Evolutionary conservation across 2,888 invertebrate species (phyloP), one percentile per base, ranked within the genome.

Genomic region (Drosophila colorata): DNA sequence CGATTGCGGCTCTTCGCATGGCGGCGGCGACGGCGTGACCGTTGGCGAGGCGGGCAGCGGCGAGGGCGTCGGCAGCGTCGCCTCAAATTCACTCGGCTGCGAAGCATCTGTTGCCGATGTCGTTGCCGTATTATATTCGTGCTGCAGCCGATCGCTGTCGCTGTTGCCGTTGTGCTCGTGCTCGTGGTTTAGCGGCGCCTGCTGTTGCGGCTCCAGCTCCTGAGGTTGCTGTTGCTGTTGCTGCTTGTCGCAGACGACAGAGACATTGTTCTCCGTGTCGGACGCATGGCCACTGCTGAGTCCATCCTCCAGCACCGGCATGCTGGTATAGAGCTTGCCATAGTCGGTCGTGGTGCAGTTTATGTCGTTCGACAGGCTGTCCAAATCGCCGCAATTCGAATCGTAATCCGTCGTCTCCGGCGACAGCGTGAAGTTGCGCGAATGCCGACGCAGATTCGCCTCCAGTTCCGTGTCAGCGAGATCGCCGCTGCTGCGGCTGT

Each of bases 291-390:
- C 98, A 57, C 98, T 98, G 4, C 98, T 98, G 61, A 98, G 93
- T 0, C 98, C 98, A 92, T 98, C 98, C 91, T 98, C 98, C 40
- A 98, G 94, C 16, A 97, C 96, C 0, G 98, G 98, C 96, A 98
- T 96, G 86, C 95, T 95, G 28, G 95, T 95, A 92, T 94, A 96
- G 91, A 95, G 93, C 91, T 94, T 94, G 46, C 94, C 94, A 80
- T 94, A 94, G 83, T 94, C 94, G 46, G 94, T 94, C 48, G 91
- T 89, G 16, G 71, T 53, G 70, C 91, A 91, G 77, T 92, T 92
- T 4, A 92, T 91, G 63, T 92, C 92, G 74, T 92, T 92, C 40
- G 92, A 92, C 38, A 92, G 78, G 90, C 97, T 98, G 91, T 97
- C 97, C 86, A 97, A 94, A 91, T 97, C 97, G n/a, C 95, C 95